phyloP scores from a whole-genome alignment of 2,888 invertebrate species.

The Ctenicera cuprea region DNA sequence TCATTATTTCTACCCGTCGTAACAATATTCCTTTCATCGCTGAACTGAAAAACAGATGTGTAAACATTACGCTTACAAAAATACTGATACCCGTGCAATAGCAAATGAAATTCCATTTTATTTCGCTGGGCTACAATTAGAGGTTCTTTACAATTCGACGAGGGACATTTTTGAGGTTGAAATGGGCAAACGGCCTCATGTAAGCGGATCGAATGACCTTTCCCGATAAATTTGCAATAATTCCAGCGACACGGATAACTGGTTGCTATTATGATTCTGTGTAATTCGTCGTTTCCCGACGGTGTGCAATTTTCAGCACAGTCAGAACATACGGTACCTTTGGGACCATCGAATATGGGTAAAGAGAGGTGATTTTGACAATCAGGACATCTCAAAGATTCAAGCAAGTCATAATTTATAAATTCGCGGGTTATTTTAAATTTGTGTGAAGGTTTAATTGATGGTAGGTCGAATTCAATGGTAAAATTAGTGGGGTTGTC shows the following conservation, averaged over 20 bases:
- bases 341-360: neutral
- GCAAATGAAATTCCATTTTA: neutral
- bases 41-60: neutral
- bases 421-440: neutral
- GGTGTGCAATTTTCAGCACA: neutral
- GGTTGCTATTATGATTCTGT: neutral
- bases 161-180: neutral
- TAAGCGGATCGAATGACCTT: neutral
- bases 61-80: neutral
- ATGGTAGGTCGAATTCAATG: neutral
- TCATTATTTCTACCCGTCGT: neutral
- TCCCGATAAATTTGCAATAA: slow-evolving; percentile 5
- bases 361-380: neutral
- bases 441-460: neutral
- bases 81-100: neutral
- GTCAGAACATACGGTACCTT: neutral
- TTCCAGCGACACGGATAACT: slow-evolving; percentile 6
- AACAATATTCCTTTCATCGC: neutral
- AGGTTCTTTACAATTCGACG: neutral
- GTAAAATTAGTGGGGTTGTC: neutral
- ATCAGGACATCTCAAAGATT: neutral
- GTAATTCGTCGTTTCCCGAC: neutral
- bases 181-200: neutral
- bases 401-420: neutral
- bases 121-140: neutral